These are phyloP conservation scores for Papilio glaucus DNA, from an alignment of 1,140 invertebrate species.

Conservation along the genomic window DNA sequence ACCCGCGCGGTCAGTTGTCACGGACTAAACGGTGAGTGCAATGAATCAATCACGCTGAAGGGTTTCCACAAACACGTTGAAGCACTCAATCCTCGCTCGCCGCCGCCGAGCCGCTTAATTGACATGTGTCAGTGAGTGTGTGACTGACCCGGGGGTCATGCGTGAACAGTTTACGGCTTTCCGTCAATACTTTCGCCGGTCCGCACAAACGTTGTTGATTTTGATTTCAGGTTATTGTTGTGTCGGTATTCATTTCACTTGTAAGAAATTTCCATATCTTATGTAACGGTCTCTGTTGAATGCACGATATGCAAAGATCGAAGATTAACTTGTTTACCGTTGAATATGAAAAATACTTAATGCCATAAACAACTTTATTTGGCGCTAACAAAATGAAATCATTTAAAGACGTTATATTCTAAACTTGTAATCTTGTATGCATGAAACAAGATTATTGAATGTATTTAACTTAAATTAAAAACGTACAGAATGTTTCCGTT, in stretches of 20 bases:
- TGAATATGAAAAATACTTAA: background rate
- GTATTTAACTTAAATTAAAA: too few relatives aligned
- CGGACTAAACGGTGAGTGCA: constrained; percentile 44
- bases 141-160: constrained; percentile 76
- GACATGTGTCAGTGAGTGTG: constrained; percentile 80
- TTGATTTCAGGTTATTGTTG: constrained; percentile 40
- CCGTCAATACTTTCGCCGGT: constrained; percentile 74
- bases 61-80: constrained; percentile 79
- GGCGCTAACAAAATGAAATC: background rate
- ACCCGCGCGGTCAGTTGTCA: constrained; percentile 14
- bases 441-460: too few relatives aligned
- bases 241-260: constrained; percentile 24
- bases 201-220: constrained; percentile 43
- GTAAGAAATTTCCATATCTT: constrained; percentile 16
- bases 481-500: too few relatives aligned
- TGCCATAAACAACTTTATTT: background rate
- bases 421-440: background rate
- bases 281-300: background rate
- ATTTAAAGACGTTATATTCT: background rate
- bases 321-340: background rate
- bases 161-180: constrained; percentile 75
- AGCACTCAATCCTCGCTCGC: constrained; percentile 74
- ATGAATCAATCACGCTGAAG: constrained; percentile 77
- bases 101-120: constrained; percentile 75
- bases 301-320: background rate